Evolutionary conservation across 1,140 invertebrate species (phyloP), one percentile per base, ranked within the genome.

Genomic region (Drosophila truncata): DNA sequence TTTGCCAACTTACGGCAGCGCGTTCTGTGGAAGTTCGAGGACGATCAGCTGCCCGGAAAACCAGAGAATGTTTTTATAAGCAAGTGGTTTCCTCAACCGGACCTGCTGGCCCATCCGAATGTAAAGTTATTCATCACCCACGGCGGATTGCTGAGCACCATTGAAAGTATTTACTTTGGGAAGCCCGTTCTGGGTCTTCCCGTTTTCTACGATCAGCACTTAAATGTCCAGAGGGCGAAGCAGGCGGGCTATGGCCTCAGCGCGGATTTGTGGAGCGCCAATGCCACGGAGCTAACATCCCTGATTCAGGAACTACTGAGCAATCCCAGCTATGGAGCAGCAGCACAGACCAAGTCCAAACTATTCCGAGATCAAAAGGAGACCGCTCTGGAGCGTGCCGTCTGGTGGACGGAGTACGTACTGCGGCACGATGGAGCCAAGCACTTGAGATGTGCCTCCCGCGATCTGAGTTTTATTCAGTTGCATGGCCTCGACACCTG

Each of bases 401-500:
- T 96, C 2, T 97, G 95, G 93, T 96, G 96, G 95, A 93, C 94
- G 0, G 96, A 97, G 80, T 95, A 96, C 70, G 94, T 96, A 2
- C 93, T 95, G 2, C 93, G 93, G 18, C 92, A 95, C 42, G 72
- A 93, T 20, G 93, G 93, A 4, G 93, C 93, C 2, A 47, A 54
- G 2, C 82, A 91, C 46, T 59, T 93, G 59, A 73, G 80, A 33
- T 65, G 78, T 10, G 72, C 77, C 14, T 77, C 80, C 23, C 67
- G 72, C 8, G 65, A 92, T 14, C 52, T 93, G 8, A 79, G 57
- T 16, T 80, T 91, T 7, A 7, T 77, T 41, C 93, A 95, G 74
- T 93, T 94, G 49, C 93, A 95, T 41, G 87, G 94, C 29, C 58
- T 95, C 11, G 95, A 95, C 86, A 79, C 78, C 0, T 85, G 75